Conservation (phyloP, 35 echinoderm and acorn worm genomes). For the Apostichopus californicus region DNA sequence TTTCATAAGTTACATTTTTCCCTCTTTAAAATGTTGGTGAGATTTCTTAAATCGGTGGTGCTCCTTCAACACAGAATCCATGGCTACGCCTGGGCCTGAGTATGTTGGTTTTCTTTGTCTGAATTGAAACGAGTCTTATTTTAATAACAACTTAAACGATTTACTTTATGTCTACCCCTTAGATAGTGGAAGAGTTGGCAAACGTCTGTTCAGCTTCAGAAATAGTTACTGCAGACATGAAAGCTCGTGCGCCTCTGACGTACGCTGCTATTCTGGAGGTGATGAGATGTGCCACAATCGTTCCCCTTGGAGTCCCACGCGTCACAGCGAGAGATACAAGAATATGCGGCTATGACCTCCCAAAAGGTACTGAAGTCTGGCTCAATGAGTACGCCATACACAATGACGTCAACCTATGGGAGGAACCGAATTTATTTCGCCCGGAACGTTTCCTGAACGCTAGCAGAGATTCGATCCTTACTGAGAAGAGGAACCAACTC, state of each 20-base stretch:
- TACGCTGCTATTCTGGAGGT: constrained; percentile 75
- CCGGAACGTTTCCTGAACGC: constrained; percentile 64
- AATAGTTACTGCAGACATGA: not conserved
- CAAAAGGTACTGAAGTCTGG: constrained; percentile 72
- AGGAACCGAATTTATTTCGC: constrained; percentile 54
- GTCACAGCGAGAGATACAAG: constrained; percentile 53
- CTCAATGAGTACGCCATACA: constrained; percentile 72
- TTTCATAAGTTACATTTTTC: too few species aligned
- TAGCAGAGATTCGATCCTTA: constrained; percentile 25
- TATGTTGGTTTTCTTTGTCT: too few species aligned
- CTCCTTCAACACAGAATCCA: too few species aligned
- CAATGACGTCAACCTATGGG: constrained; percentile 67
- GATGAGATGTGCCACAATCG: constrained; percentile 39
- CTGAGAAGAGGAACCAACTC: constrained; percentile 52
- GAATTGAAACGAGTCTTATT: too few species aligned
- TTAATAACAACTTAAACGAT: too few species aligned
- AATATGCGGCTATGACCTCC: constrained; percentile 73
- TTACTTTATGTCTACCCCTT: not conserved
- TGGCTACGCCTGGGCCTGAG: too few species aligned
- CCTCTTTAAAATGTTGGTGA: too few species aligned
- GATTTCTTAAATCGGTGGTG: too few species aligned
- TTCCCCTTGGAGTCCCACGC: constrained; percentile 64
- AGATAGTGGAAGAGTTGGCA: not conserved
- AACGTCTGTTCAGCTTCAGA: not conserved
- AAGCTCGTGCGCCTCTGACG: constrained; percentile 21